Percentiles rank a stretch among this genome's conserved stretches.
Evolutionary conservation across 2,888 invertebrate species (phyloP).

Genomic region (Syritta pipiens): DNA sequence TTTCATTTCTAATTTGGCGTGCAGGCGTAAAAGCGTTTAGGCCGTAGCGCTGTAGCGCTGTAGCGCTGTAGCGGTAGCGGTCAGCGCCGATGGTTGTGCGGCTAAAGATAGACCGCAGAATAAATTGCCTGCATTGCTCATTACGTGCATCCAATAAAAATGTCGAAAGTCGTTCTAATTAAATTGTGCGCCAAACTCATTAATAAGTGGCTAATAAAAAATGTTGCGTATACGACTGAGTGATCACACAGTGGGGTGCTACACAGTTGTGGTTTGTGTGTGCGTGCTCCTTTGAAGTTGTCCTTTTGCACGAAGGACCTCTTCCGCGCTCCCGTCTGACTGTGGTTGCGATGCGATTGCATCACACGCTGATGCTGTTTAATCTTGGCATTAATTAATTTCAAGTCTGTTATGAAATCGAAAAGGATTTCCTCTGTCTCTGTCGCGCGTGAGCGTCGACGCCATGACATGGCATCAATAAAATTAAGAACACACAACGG

Average conservation of each 20-base stretch:
- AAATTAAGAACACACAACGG: constrained; percentile 54
- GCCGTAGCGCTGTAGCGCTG: not conserved
- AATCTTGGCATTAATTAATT: constrained; percentile 58
- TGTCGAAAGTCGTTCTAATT: constrained; percentile 65
- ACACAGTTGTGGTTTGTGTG: not conserved
- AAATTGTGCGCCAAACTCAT: constrained; percentile 61
- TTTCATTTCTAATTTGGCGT: constrained; percentile 51
- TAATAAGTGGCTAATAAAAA: constrained; percentile 53
- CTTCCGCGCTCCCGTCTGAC: not conserved
- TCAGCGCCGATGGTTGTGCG: constrained; percentile 15
- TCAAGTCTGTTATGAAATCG: constrained; percentile 38
- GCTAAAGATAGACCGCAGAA: constrained; percentile 48
- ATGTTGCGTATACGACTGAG: constrained; percentile 62
- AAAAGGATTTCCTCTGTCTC: constrained; percentile 14
- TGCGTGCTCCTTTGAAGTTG: constrained; percentile 11
- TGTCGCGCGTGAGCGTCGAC: not conserved
- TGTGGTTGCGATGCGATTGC: too few species aligned
- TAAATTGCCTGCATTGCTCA: constrained; percentile 57
- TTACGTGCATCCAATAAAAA: constrained; percentile 66
- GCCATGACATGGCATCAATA: constrained; percentile 61
- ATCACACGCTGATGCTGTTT: constrained; percentile 20
- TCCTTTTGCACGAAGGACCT: constrained; percentile 21
- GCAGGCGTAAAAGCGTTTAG: constrained; percentile 49
- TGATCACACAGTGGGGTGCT: constrained; percentile 3
- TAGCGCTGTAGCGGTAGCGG: not conserved